Base-by-base conservation (phyloP, 2,888 invertebrate genomes). In the Drosophila meridionalis region DNA sequence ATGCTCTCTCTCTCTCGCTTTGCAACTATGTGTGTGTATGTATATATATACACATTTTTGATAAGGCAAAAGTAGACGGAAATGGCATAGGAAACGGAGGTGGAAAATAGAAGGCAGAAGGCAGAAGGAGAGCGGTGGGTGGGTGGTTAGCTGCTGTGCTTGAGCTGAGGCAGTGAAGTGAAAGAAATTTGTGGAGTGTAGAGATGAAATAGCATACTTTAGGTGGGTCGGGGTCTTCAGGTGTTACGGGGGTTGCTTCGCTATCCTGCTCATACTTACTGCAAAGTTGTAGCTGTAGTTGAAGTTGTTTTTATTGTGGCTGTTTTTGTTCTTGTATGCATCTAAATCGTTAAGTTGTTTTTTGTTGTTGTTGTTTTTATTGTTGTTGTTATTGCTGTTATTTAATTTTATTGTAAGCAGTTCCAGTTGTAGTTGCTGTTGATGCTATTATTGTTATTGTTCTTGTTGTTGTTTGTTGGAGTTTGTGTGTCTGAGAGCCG, bases 11-110 rank as follows among this genome's bases (percentile, higher is more conserved):
- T 71, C 53, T 59, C 65, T 76, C 76, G 45, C 43, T 74, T 73
- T 50, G 30, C 34, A 38, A 20, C 52, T 72, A 48, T 76, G 14
- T 58, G 52, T 78, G 68, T 72, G 43, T 71, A 43, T 67, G 14
- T n/a, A 30, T 34, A 58, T 56, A 71, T 58, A 73, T 53, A 77
- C 67, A 75, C 55, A 71, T 76, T 80, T 83, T 83, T 85, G 85
- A 85, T 85, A 85, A 85, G 86, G 82, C 83, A 86, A 80, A 80
- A 74, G 80, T 71, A 74, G 83, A 86, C 83, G 84, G 84, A 85
- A 85, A 85, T 79, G 84, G 86, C 79, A 85, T 79, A 85, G 84
- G 85, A 85, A 81, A 71, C 73, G 70, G 68, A 67, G 79, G 53
- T 52, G 64, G 58, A 50, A 60, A 50, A 50, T 40, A 50, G 78